Evolutionary conservation across 2,888 invertebrate species (phyloP), one percentile per base, ranked within the genome.

Genomic region (Mechanitis messenoides): DNA sequence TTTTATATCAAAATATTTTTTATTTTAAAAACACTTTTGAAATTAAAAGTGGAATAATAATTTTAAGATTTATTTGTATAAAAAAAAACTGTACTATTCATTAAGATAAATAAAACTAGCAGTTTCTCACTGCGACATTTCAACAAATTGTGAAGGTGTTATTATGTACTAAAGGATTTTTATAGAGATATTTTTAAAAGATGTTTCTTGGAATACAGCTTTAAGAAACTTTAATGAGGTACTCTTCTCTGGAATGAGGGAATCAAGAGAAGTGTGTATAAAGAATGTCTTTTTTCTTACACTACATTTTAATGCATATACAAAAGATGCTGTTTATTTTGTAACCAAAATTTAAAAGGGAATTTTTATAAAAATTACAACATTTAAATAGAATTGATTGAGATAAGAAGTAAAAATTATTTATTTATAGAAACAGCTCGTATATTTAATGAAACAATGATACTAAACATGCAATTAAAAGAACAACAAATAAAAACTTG

Each of bases 141-240:
- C 11, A 33, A 46, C 50, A 28, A 31, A 33, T 33, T 12, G 42
- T 11, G 33, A 12, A 56, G 33, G 33, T n/a, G 4, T 7, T 9
- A 3, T n/a, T 31, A 45, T 31, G 38, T 35, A 54, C 54, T 42
- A 46, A 53, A 42, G 53, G 11, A 57, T 53, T 58, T 58, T 61
- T 47, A 55, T 47, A 28, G 46, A 53, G 55, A 60, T 55, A 55
- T 63, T 64, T 58, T 56, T 33, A 59, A 55, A 56, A 64, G 58
- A 56, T 45, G 46, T 54, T 59, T 64, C 61, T 61, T 58, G 31
- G 55, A 60, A 50, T 60, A 63, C 58, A 55, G 63, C 65, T 61
- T 60, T 53, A 20, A 61, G 60, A 63, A 64, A 67, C 65, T 65
- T 61, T 67, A 65, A 65, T 67, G 63, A 65, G 61, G 58, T 59